Percentiles rank a stretch among this genome's conserved stretches.
phyloP scores from a whole-genome alignment of 2,113 vertebrate genomes.

The Misgurnus mizolepis region DNA sequence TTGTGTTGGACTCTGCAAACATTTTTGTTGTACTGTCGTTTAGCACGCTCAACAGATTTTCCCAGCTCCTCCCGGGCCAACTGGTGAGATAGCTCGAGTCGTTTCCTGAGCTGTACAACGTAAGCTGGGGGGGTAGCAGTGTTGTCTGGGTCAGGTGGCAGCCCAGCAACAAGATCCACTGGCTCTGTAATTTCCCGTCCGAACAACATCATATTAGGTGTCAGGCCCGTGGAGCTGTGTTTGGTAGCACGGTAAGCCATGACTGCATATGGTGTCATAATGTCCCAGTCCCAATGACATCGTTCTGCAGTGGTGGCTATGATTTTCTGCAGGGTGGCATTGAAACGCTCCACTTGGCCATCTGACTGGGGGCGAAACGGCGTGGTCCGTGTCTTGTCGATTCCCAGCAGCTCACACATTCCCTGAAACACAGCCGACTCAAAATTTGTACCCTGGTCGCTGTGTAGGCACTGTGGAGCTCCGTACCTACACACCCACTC shows the following conservation, averaged over 20 bases:
- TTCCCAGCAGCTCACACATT: slow-evolving; percentile 39
- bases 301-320: slow-evolving; percentile 24
- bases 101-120: slow-evolving; percentile 1
- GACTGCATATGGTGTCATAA: slow-evolving; percentile 38
- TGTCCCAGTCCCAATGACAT: slow-evolving; percentile 51
- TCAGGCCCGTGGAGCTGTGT: slow-evolving; percentile 39
- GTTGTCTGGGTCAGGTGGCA: not conserved
- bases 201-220: slow-evolving; percentile 33
- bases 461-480: slow-evolving; percentile 30
- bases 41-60: too few relatives aligned
- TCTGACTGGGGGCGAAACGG: not conserved
- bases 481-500: slow-evolving; percentile 41
- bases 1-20: too few relatives aligned
- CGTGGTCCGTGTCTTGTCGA: not conserved
- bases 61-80: slow-evolving; percentile 11
- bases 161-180: slow-evolving; percentile 28
- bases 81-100: slow-evolving; percentile 34
- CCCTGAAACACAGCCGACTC: slow-evolving; percentile 22
- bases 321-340: slow-evolving; percentile 44
- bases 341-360: slow-evolving; percentile 33
- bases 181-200: slow-evolving; percentile 27
- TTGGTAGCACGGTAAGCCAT: slow-evolving; percentile 40
- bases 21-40: too few relatives aligned
- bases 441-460: slow-evolving; percentile 43
- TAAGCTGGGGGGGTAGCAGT: slow-evolving; percentile 16